Conservation (phyloP, 2,888 invertebrate species). For the Marasmarcha lunaedactyla region DNA sequence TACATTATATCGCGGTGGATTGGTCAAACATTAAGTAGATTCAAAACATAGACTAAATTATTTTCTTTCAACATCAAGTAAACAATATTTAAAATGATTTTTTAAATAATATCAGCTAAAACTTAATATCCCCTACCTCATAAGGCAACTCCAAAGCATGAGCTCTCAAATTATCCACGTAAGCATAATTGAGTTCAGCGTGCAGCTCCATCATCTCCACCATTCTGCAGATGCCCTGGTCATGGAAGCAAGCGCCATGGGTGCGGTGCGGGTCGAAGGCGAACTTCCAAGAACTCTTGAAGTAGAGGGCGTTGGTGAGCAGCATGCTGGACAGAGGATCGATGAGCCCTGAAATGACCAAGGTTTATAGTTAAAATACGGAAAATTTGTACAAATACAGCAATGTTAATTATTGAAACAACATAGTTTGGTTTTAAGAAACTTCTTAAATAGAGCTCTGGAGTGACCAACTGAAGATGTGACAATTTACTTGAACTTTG, state of each 20-base stretch:
- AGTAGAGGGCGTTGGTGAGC: slow-evolving; percentile 74
- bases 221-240: slow-evolving; percentile 45
- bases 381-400: not conserved
- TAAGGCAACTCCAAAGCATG: slow-evolving; percentile 76
- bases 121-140: too few relatives aligned
- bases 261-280: slow-evolving; percentile 67
- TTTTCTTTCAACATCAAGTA: too few relatives aligned
- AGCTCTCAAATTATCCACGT: slow-evolving; percentile 66
- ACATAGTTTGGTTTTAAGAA: too few relatives aligned
- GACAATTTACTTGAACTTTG: too few relatives aligned
- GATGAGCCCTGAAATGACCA: slow-evolving; percentile 61
- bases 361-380: too few relatives aligned
- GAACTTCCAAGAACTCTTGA: slow-evolving; percentile 74
- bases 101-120: too few relatives aligned
- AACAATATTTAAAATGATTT: too few relatives aligned
- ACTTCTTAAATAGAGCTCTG: too few relatives aligned
- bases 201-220: slow-evolving; percentile 73
- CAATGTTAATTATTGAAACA: not conserved
- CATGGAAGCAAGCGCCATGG: slow-evolving; percentile 62
- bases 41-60: too few relatives aligned
- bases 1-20: too few relatives aligned
- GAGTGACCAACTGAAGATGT: too few relatives aligned
- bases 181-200: slow-evolving; percentile 67
- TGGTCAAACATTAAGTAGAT: too few relatives aligned
- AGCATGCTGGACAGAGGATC: slow-evolving; percentile 59